phyloP scores from a whole-genome alignment of 2,113 vertebrate species.

The Hypocryptadius cinnamomeus region DNA sequence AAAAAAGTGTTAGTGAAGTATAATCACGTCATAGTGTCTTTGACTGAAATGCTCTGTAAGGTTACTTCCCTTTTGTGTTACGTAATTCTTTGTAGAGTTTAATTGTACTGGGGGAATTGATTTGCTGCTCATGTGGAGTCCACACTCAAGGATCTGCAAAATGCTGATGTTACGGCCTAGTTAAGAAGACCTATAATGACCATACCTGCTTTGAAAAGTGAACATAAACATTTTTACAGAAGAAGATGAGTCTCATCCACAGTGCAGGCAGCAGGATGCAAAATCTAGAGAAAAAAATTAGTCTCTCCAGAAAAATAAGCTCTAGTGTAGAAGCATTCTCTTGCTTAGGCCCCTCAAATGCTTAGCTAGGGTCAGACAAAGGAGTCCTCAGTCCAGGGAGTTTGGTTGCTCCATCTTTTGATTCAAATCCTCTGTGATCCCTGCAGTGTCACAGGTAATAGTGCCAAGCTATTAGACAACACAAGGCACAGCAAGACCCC shows the following conservation, averaged over 20 bases:
- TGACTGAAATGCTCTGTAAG: not conserved
- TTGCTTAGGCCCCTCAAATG: not conserved
- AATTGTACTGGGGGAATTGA: not conserved
- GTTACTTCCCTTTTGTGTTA: not conserved
- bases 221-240: not conserved
- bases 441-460: not conserved
- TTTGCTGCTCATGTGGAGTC: not conserved
- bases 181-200: not conserved
- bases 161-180: not conserved
- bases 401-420: not conserved
- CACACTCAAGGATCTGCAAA: not conserved
- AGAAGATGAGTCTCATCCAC: not conserved
- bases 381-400: not conserved
- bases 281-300: not conserved
- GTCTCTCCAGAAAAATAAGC: not conserved
- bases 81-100: not conserved
- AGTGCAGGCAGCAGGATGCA: not conserved
- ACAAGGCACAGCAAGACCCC: not conserved
- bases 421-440: not conserved
- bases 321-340: not conserved
- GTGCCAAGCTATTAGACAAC: not conserved
- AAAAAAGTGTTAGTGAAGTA: not conserved
- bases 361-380: not conserved
- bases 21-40: not conserved
- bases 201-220: not conserved